Evolutionary conservation across 2,113 vertebrate species (phyloP).

Genomic region (Petromus typicus): DNA sequence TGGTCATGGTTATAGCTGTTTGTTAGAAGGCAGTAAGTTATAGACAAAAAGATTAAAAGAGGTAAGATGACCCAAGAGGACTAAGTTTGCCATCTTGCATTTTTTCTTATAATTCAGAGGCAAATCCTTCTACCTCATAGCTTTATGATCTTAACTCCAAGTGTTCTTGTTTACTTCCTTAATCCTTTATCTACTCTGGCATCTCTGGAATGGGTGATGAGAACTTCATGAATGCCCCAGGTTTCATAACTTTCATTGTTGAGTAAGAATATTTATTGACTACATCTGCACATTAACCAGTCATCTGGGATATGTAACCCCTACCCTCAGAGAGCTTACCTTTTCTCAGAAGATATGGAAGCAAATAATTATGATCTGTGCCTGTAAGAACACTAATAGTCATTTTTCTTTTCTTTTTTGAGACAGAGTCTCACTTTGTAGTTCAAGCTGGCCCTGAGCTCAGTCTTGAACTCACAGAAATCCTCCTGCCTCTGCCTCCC

Average conservation of each 20-base stretch:
- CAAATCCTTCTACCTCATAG: background rate
- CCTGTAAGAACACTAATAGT: background rate
- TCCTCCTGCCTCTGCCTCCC: too few species aligned
- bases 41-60: constrained; percentile 41
- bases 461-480: too few species aligned
- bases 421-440: too few species aligned
- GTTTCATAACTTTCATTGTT: constrained; percentile 1
- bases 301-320: background rate
- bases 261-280: background rate
- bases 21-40: constrained; percentile 47
- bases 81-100: constrained; percentile 35
- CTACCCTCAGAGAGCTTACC: background rate
- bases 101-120: constrained; percentile 49
- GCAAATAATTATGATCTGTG: background rate
- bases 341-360: constrained; percentile 12
- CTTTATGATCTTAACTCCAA: constrained; percentile 33
- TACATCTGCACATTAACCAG: background rate
- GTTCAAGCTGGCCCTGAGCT: too few species aligned
- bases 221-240: background rate
- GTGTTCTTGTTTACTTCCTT: constrained; percentile 37
- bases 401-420: too few species aligned
- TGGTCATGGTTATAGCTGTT: constrained; percentile 25
- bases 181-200: background rate
- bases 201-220: background rate
- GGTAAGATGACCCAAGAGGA: constrained; percentile 31